Evolutionary conservation across 2,888 invertebrate species (phyloP).

Genomic region (Lasioglossum pauxillum): DNA sequence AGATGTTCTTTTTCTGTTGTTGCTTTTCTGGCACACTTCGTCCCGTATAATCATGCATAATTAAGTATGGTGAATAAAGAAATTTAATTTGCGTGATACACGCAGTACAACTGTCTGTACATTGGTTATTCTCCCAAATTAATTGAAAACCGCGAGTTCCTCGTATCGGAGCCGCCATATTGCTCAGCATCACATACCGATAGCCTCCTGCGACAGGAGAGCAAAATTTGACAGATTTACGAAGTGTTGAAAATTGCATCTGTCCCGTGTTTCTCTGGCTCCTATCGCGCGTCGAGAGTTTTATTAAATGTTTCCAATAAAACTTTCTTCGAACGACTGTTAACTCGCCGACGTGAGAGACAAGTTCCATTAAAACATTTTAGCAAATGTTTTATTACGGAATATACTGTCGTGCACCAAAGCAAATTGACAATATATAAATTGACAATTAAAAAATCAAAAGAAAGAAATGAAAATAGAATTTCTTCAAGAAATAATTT

Average conservation of each 20-base stretch:
- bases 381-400: neutral
- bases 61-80: neutral
- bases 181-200: neutral
- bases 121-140: conserved; percentile 30
- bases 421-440: neutral
- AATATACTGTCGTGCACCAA: neutral
- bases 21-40: neutral
- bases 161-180: conserved; percentile 25
- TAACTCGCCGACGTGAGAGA: neutral
- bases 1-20: neutral
- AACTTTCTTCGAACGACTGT: conserved; percentile 26
- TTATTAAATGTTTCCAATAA: conserved; percentile 42
- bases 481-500: neutral
- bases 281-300: neutral
- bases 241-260: neutral
- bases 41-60: neutral
- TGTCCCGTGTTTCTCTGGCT: neutral
- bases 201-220: neutral
- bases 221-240: neutral
- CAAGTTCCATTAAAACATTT: conserved; percentile 23
- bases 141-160: conserved; percentile 46
- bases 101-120: neutral
- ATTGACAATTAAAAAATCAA: neutral
- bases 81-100: neutral
- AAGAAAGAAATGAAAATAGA: neutral